These are phyloP conservation scores for Scatophagus argus DNA, from an alignment of 2,113 vertebrate species.

Conservation along the genomic window DNA sequence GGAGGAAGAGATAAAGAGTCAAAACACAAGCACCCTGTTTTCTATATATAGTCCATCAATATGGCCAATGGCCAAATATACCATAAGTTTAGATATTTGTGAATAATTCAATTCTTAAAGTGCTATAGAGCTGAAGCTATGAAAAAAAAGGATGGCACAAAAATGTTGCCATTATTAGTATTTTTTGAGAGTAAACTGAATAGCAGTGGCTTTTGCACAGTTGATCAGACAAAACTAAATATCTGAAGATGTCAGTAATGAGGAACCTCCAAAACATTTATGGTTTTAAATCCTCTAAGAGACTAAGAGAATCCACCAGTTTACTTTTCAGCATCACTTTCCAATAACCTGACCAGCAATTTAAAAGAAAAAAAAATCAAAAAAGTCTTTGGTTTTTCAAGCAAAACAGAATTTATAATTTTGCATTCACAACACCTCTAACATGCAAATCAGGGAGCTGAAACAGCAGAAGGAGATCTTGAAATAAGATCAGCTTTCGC, in stretches of 20 bases:
- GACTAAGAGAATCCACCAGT: neutral
- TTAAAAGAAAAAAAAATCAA: neutral
- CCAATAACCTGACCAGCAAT: neutral
- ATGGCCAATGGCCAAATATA: no score
- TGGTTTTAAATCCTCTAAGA: neutral
- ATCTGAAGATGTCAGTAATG: neutral
- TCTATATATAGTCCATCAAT: no score
- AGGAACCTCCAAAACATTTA: neutral
- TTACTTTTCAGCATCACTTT: neutral
- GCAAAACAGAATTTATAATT: neutral
- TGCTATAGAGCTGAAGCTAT: no score
- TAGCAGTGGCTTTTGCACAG: neutral
- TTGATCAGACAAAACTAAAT: neutral
- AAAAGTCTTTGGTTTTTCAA: neutral
- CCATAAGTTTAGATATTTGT: no score
- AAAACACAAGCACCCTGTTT: no score
- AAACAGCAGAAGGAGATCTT: slow-evolving; percentile 19
- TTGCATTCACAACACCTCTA: neutral
- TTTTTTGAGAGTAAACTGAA: no score
- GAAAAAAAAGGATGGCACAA: no score
- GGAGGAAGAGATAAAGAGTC: no score
- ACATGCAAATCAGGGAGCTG: slow-evolving; percentile 2
- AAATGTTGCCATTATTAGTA: no score
- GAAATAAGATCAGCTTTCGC: neutral
- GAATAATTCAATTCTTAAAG: no score